phyloP scores from a whole-genome alignment of 2,113 vertebrate genomes.

The Phaethon lepturus region DNA sequence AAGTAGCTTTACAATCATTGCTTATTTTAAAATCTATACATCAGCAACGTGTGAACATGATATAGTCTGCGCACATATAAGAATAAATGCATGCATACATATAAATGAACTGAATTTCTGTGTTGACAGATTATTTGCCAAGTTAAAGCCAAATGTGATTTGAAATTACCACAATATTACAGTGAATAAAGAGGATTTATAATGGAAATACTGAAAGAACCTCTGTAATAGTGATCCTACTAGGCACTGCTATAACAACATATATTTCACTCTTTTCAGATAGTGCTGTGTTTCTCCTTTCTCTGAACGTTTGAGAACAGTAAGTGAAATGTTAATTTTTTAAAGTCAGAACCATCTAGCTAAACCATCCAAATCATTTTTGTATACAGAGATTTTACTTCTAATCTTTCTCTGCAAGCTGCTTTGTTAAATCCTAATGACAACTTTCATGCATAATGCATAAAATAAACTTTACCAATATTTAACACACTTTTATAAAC shows the following conservation, averaged over 20 bases:
- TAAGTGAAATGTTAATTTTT: slow-evolving; percentile 75
- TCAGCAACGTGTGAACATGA: neutral
- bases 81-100: slow-evolving; percentile 48
- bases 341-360: slow-evolving; percentile 76
- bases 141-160: slow-evolving; percentile 56
- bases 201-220: slow-evolving; percentile 52
- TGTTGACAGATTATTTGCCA: slow-evolving; percentile 60
- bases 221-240: slow-evolving; percentile 28
- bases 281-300: slow-evolving; percentile 45
- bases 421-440: slow-evolving; percentile 85
- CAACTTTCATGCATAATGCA: slow-evolving; percentile 83
- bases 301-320: slow-evolving; percentile 57
- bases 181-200: slow-evolving; percentile 60
- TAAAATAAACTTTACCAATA: slow-evolving; percentile 83
- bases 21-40: slow-evolving; percentile 52
- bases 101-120: slow-evolving; percentile 49
- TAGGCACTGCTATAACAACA: neutral
- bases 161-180: slow-evolving; percentile 56
- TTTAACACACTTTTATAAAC: slow-evolving; percentile 78
- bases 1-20: slow-evolving; percentile 5
- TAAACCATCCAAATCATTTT: slow-evolving; percentile 78
- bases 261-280: slow-evolving; percentile 53
- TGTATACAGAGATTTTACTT: slow-evolving; percentile 81
- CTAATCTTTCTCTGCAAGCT: slow-evolving; percentile 81
- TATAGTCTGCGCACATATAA: slow-evolving; percentile 10